Evolutionary conservation across 1,140 invertebrate genomes (phyloP).

Genomic region (Pogonomyrmex californicus): DNA sequence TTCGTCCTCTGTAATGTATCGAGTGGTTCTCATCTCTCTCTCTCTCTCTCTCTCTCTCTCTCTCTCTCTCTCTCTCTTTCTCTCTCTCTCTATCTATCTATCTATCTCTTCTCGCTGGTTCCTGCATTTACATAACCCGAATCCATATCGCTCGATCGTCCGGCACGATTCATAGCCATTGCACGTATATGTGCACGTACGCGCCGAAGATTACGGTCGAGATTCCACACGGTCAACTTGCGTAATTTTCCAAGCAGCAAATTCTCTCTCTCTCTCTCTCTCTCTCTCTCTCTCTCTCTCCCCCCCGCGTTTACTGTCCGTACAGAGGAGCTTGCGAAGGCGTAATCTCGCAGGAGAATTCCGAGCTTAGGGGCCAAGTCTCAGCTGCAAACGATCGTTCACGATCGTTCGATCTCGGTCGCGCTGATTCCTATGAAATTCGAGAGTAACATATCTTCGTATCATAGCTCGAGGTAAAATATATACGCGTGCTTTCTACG

Average conservation of each 20-base stretch:
- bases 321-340: slow-evolving; percentile 45
- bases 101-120: background rate
- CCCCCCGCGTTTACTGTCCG: slow-evolving; percentile 37
- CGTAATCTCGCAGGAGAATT: slow-evolving; percentile 46
- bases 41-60: background rate
- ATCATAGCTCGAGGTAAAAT: background rate
- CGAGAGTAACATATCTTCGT: background rate
- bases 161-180: slow-evolving; percentile 37
- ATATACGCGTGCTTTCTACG: background rate
- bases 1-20: slow-evolving; percentile 41
- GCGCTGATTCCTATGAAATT: background rate
- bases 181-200: slow-evolving; percentile 56
- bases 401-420: slow-evolving; percentile 29
- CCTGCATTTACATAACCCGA: slow-evolving; percentile 50
- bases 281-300: too few relatives aligned
- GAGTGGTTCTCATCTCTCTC: slow-evolving; percentile 10
- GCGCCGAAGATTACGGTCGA: slow-evolving; percentile 53
- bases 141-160: slow-evolving; percentile 60
- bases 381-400: background rate
- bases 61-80: background rate
- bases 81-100: background rate
- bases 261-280: background rate
- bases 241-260: slow-evolving; percentile 59
- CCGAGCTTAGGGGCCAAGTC: slow-evolving; percentile 12
- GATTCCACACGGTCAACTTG: slow-evolving; percentile 55